phyloP scores from a whole-genome alignment of 2,113 vertebrate genomes.

The Albula glossodonta region DNA sequence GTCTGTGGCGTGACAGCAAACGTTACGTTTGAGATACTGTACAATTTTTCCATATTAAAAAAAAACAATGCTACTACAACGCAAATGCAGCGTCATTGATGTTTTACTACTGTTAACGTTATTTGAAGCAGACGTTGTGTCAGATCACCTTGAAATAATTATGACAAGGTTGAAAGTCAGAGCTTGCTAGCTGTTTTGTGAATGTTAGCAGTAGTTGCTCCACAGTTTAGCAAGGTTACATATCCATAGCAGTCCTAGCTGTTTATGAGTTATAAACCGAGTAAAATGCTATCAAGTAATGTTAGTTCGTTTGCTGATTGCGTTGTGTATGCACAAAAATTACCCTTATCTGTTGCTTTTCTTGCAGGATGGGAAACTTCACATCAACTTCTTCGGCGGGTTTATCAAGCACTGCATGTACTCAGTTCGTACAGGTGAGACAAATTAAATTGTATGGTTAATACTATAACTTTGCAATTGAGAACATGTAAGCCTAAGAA shows the following conservation, averaged over 20 bases:
- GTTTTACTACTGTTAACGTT: neutral
- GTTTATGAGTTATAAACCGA: too few relatives aligned
- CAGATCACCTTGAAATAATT: neutral
- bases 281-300: too few relatives aligned
- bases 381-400: conserved; percentile 50
- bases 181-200: neutral
- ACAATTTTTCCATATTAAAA: too few relatives aligned
- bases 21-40: too few relatives aligned
- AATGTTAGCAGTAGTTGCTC: neutral
- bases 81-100: neutral
- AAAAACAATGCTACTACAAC: neutral
- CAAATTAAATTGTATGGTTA: neutral
- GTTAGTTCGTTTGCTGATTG: neutral
- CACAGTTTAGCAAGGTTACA: neutral
- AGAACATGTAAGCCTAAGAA: neutral
- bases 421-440: conserved; percentile 65
- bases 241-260: too few relatives aligned
- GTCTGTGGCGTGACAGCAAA: neutral
- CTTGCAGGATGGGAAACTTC: conserved; percentile 73
- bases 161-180: conserved; percentile 10
- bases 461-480: neutral
- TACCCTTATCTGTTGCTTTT: conserved; percentile 17
- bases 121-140: neutral
- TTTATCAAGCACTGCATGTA: conserved; percentile 49
- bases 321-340: neutral